These are phyloP conservation scores for Pollenia angustigena DNA, from an alignment of 2,888 invertebrate genomes.

Conservation along the genomic window DNA sequence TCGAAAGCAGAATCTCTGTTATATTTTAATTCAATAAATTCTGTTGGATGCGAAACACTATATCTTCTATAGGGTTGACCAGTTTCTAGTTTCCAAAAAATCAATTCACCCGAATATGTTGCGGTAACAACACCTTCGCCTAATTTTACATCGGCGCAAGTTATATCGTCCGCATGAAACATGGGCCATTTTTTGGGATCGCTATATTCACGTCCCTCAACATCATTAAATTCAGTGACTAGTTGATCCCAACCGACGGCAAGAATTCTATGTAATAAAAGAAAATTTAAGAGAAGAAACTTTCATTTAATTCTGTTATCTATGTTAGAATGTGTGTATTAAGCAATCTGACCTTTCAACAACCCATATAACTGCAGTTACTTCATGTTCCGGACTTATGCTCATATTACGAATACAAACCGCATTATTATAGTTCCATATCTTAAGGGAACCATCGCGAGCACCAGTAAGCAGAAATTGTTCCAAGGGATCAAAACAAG, in stretches of 20 bases:
- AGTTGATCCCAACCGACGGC: constrained; percentile 92
- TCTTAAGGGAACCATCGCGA: constrained; percentile 89
- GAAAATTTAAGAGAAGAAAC: too few relatives aligned
- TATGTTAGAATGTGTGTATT: neutral
- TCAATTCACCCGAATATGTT: constrained; percentile 91
- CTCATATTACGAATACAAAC: constrained; percentile 89
- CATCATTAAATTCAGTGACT: constrained; percentile 88
- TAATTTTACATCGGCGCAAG: constrained; percentile 87
- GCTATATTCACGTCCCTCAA: constrained; percentile 85
- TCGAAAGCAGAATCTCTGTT: constrained; percentile 64
- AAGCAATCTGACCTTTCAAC: constrained; percentile 84
- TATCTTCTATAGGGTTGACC: constrained; percentile 88
- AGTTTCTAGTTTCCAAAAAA: constrained; percentile 93
- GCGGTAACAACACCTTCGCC: constrained; percentile 90
- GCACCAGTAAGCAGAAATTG: constrained; percentile 92
- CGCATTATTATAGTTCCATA: constrained; percentile 94
- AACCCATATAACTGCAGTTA: constrained; percentile 86
- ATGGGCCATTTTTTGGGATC: constrained; percentile 89
- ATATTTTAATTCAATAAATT: constrained; percentile 81
- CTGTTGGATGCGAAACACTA: constrained; percentile 82
- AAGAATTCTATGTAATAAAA: constrained; percentile 86
- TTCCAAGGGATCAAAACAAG: constrained; percentile 87
- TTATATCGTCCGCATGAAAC: constrained; percentile 90
- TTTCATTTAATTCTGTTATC: too few relatives aligned
- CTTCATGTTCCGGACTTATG: constrained; percentile 87